Evolutionary conservation across 2,797 vertebrate species (phyloP), one percentile per base, ranked within the genome.

Genomic region (Etheostoma nigrum): DNA sequence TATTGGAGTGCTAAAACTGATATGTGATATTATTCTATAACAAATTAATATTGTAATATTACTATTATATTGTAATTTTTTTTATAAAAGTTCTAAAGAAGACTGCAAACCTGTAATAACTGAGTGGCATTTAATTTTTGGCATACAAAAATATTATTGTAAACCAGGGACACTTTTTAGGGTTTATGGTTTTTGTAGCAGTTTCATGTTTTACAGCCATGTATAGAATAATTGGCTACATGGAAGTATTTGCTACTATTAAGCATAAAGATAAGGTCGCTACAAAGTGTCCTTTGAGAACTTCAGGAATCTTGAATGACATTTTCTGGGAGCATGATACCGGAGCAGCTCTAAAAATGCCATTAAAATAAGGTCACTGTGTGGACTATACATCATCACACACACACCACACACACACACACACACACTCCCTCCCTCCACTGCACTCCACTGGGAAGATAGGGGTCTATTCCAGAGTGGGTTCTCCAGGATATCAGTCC

Each of bases 271-370:
- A 71, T 74, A 42, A 70, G 40, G 21, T 54, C 48, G 25, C 23
- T 23, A 21, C 21, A 69, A 10, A 57, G 40, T 66, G 63, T 62
- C 36, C 64, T 65, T n/a, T 18, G 69, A 64, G 62, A 72, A 44
- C 40, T 27, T 25, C 4, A 0, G 49, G n/a, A 59, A 71, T 70
- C 14, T 74, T 59, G 64, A 23, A 30, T 44, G 65, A 54, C 23
- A 51, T 62, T 69, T 77, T 49, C 54, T 11, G 30, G 70, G 64
- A 66, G 27, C 49, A 13, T 74, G 59, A 77, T 65, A 51, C 33
- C 59, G 52, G 55, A 74, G 42, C 48, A 60, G 74, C 44, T 25
- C 69, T 75, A 74, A 62, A 81, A 78, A 67, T 54, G 15, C 63
- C 69, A 51, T 67, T 77, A 61, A 62, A 71, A 66, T 44, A 57